Base-by-base conservation (phyloP, 2,888 invertebrate species). In the Stictocephala bisonia region DNA sequence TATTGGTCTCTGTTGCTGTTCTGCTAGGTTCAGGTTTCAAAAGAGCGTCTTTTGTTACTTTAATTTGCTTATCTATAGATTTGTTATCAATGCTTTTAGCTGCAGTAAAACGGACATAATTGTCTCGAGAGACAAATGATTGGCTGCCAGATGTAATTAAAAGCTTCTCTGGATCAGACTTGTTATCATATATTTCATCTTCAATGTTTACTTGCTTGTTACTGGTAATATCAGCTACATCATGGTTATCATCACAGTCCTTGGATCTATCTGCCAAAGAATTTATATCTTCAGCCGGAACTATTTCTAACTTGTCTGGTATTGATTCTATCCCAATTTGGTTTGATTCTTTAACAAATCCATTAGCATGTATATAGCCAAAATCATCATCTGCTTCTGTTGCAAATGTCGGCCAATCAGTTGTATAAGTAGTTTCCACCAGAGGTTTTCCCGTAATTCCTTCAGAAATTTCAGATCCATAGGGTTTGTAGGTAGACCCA, bases 61-160 rank as follows among this genome's bases (percentile, higher is more conserved):
- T n/a, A n/a, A n/a, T n/a, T n/a, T n/a, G n/a, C n/a, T n/a, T n/a
- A n/a, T n/a, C n/a, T n/a, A n/a, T n/a, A n/a, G n/a, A n/a, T n/a
- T n/a, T n/a, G n/a, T n/a, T n/a, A n/a, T n/a, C n/a, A n/a, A n/a
- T n/a, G n/a, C n/a, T n/a, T n/a, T n/a, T n/a, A n/a, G 60, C 24
- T 41, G 60, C 72, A 1, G 69, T 31, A 6, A 41, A 56, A 11
- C 64, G 29, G 13, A 76, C 69, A 40, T 76, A 76, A 58, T 81
- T 81, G 18, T 80, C 78, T 58, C 78, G 74, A 3, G 80, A 77
- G 1, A 80, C 79, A 44, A 80, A 77, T 7, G 80, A 80, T 50
- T 81, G 81, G 27, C 79, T 81, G 13, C 79, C 80, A 7, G 79
- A 78, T 0, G 79, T 74, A 13, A 78, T 74, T 2, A 79, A 68